Evolutionary conservation across 2,113 vertebrate genomes (phyloP), one percentile per base, ranked within the genome.

Genomic region (Aptenodytes forsteri): DNA sequence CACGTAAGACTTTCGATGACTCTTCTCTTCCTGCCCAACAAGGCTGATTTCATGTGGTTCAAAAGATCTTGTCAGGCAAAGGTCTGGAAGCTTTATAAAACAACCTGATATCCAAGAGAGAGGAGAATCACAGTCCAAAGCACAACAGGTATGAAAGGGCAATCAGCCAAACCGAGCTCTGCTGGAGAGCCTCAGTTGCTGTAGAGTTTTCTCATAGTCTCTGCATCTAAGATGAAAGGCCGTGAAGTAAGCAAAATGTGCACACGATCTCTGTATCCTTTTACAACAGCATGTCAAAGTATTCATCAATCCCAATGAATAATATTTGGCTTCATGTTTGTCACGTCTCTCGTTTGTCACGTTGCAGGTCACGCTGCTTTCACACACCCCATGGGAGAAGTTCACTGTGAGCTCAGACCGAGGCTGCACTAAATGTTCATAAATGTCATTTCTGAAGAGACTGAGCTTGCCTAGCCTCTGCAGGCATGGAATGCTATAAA

Each of bases 401-500:
- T 0, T 86, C 58, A n/a, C 69, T 78, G 52, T 64, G 93, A 73
- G 58, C 59, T 55, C 77, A 71, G 55, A 62, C 64, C 0, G 0
- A 64, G 91, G 96, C 56, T 34, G 80, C 55, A 65, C 73, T 87
- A 23, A 42, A 65, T 42, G 88, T 83, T 89, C 83, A 49, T 47
- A 72, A 80, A 85, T n/a, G 69, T 83, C 79, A 32, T 64, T 91
- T 94, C 55, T 2, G 11, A 22, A 22, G 80, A 47, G 46, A 47
- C 36, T 83, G 82, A 92, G 83, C 89, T 92, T 91, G 59, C 72
- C 67, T 13, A 4, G 93, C 56, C 34, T 83, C 90, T 75, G 72
- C 61, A 83, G 89, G 79, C 58, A 30, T 6, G 23, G 29, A 52
- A 49, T 54, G 88, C 89, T 97, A 10, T 52, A 95, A 95, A 98